Base-by-base conservation (phyloP, 1,140 invertebrate species). In the Hestina assimilis region DNA sequence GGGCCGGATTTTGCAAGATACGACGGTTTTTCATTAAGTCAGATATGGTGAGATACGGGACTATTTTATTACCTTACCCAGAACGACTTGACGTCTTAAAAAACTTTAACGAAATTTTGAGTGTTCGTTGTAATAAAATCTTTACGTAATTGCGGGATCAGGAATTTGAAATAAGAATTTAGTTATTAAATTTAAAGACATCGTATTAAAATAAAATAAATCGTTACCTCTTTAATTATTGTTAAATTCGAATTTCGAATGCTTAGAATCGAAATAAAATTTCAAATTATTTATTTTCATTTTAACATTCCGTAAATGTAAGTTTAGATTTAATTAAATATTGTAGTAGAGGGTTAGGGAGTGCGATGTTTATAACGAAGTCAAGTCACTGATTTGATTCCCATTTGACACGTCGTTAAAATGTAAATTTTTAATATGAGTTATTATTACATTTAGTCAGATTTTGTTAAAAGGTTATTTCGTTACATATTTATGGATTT, bases 21-120 rank as follows among this genome's bases (percentile, higher is more conserved):
- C 65, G 46, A 59, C 31, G 63, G 72, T 67, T 66, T 80, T 78
- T 76, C 77, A 77, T 80, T 79, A 75, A 73, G 60, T 59, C 60
- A 53, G 75, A 78, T 76, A 76, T 61, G 63, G 59, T 67, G 31
- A 35, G 71, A 73, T 76, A 79, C 43, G 56, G 62, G 65, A 35
- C 60, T 75, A 75, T 66, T 75, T 80, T 75, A 80, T 70, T 66
- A 56, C 70, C 65, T 64, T 64, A 63, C 66, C 48, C 43, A 15
- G 51, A 46, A 43, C 50, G 51, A 42, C 52, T 55, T 57, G 50
- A 64, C 57, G 61, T 78, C 68, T 72, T 67, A 63, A 66, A 63
- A 69, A 20, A 38, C 33, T 38, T 38, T 9, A 9, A 38, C 14
- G 14, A 38, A 4, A 19, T 56, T 55, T 11, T 20, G 33, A 38